Evolutionary conservation across 1,140 invertebrate species (phyloP).

Genomic region (Temnothorax curvispinosus): DNA sequence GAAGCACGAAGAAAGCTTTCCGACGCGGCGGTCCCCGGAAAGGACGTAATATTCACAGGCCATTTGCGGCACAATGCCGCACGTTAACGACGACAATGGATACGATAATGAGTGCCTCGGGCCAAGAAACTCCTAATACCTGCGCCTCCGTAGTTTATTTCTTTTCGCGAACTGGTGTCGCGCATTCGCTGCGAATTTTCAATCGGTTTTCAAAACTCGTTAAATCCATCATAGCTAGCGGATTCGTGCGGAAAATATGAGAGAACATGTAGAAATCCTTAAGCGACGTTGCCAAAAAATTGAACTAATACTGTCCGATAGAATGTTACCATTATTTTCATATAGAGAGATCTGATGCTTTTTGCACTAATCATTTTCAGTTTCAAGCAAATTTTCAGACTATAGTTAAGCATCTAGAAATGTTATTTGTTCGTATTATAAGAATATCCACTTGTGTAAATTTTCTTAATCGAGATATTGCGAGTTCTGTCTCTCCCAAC

Average conservation of each 20-base stretch:
- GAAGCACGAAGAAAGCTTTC: constrained; percentile 24
- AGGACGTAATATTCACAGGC: constrained; percentile 75
- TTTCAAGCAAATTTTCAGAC: neutral
- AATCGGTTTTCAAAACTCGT: constrained; percentile 3
- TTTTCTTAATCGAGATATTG: neutral
- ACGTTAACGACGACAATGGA: constrained; percentile 75
- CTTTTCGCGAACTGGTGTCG: neutral
- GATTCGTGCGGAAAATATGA: neutral
- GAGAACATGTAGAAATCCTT: neutral
- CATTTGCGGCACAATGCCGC: constrained; percentile 74
- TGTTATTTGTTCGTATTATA: neutral
- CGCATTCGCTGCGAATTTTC: neutral
- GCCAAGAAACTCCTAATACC: constrained; percentile 72
- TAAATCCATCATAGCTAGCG: neutral
- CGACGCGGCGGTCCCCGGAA: constrained; percentile 30
- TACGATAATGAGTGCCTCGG: constrained; percentile 68
- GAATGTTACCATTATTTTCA: neutral
- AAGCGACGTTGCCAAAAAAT: neutral
- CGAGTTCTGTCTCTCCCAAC: neutral
- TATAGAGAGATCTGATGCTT: neutral
- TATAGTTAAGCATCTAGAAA: neutral
- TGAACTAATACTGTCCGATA: neutral
- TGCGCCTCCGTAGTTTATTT: constrained; percentile 46
- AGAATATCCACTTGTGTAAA: neutral
- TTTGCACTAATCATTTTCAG: neutral